phyloP scores from a whole-genome alignment of 2,888 invertebrate species.

The Tortrix viridana region DNA sequence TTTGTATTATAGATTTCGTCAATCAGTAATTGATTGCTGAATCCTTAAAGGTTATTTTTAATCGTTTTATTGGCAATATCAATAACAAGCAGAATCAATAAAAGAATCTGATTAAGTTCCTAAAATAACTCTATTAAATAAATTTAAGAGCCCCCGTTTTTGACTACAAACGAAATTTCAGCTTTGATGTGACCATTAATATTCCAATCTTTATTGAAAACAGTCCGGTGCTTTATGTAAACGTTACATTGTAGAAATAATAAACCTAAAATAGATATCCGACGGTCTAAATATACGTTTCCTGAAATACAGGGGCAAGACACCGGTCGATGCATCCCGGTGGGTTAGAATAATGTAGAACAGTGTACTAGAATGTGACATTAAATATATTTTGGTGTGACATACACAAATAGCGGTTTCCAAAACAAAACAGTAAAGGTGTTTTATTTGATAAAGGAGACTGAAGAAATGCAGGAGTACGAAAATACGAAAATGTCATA shows the following conservation, averaged over 20 bases:
- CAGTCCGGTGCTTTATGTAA: slow-evolving; percentile 32
- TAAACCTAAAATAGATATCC: slow-evolving; percentile 37
- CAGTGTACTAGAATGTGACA: slow-evolving; percentile 6
- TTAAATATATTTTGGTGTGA: not conserved
- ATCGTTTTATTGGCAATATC: not conserved
- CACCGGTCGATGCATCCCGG: slow-evolving; percentile 16
- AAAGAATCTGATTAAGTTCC: slow-evolving; percentile 5
- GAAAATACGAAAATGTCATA: no score
- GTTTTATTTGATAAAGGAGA: not conserved
- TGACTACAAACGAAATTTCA: slow-evolving; percentile 24
- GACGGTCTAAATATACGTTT: slow-evolving; percentile 32
- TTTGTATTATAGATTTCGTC: no score
- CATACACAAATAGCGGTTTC: not conserved
- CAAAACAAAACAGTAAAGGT: not conserved
- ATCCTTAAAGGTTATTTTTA: no score
- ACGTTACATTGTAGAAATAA: slow-evolving; percentile 32
- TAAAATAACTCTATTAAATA: slow-evolving; percentile 17
- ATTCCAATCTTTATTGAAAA: slow-evolving; percentile 34
- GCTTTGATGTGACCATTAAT: slow-evolving; percentile 36
- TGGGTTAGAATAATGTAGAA: slow-evolving; percentile 10
- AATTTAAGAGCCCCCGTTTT: slow-evolving; percentile 19
- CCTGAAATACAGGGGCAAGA: slow-evolving; percentile 28
- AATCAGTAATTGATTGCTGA: no score
- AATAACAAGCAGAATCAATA: not conserved
- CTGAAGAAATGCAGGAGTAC: no score